phyloP scores from a whole-genome alignment of 2,797 vertebrate species.

The Enteromius radiatus region DNA sequence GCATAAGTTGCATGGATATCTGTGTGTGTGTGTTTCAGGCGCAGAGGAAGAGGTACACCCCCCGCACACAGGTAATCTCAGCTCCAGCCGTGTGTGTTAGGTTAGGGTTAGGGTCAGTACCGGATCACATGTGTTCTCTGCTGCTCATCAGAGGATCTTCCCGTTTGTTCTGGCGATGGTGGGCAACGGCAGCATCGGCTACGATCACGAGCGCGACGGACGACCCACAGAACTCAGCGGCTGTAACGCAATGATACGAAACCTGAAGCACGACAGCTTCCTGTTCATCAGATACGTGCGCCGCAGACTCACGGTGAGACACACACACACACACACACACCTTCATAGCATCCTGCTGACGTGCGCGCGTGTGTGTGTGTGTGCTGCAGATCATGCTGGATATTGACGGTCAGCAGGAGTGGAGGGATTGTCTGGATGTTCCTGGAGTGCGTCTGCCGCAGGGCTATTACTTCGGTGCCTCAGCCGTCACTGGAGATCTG shows the following conservation, averaged over 20 bases:
- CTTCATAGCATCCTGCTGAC: too few relatives aligned
- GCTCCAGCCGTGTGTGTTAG: background rate
- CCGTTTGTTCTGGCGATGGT: slow-evolving; percentile 94
- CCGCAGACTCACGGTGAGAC: slow-evolving; percentile 89
- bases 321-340: background rate
- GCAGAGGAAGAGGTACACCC: slow-evolving; percentile 95
- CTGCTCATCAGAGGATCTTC: slow-evolving; percentile 83
- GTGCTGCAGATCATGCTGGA: slow-evolving; percentile 89
- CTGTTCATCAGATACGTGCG: slow-evolving; percentile 94
- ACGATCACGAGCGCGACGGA: slow-evolving; percentile 92
- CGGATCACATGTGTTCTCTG: background rate
- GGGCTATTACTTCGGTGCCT: slow-evolving; percentile 91
- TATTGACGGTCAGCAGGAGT: slow-evolving; percentile 93
- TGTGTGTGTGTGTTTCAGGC: slow-evolving; percentile 78
- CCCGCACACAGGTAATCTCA: slow-evolving; percentile 89
- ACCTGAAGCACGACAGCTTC: slow-evolving; percentile 94
- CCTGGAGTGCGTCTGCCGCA: slow-evolving; percentile 87
- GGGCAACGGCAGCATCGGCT: slow-evolving; percentile 89
- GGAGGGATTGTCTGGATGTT: slow-evolving; percentile 94
- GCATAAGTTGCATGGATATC: slow-evolving; percentile 45
- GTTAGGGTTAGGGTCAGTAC: background rate
- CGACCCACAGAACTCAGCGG: slow-evolving; percentile 90
- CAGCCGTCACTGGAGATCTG: slow-evolving; percentile 92
- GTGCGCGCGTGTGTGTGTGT: background rate
- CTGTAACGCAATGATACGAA: slow-evolving; percentile 92